Evolutionary conservation across 2,888 invertebrate genomes (phyloP), one percentile per base, ranked within the genome.

Genomic region (Molanna angustata): DNA sequence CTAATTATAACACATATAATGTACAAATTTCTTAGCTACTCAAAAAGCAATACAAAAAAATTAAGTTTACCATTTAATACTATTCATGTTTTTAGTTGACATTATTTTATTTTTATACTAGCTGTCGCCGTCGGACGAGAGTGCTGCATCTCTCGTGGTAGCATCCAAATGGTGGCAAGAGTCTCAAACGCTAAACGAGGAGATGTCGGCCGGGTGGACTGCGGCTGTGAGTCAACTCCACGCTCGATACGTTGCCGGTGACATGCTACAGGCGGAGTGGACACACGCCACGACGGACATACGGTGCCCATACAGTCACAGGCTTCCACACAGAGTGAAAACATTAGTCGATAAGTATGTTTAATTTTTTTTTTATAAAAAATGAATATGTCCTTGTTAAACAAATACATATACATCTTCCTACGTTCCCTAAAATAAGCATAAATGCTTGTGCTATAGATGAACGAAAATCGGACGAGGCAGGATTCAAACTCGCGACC

Each of bases 191-290:
- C 42, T 59, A 13, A 52, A 37, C 13, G 59, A 56, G 14, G 59
- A 59, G 40, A 59, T 54, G 51, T 56, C 59, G 3, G 56, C 59
- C 4, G 54, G 59, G 6, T 59, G 59, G 57, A 54, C 40, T 2
- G 48, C 80, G 1, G 80, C 81, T 4, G 76, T 84, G 20, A 70
- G 74, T 42, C 82, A 82, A 61, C 74, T 85, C 49, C 74, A 82
- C 65, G 76, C 80, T 63, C 74, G 81, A 62, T 82, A 80, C 61
- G 76, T 76, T 14, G 69, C 70, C 16, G 80, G 80, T 57, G 75
- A 76, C 57, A 74, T 73, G 35, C 69, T 79, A 60, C 71, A 72
- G 57, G 68, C 76, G 44, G 86, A 86, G 70, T 88, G 87, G 87
- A 79, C 81, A 47, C 76, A 76, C 39, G 79, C 78, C 13, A 80